Base-by-base conservation (phyloP, 2,797 vertebrate species). In the Acanthornis magna region DNA sequence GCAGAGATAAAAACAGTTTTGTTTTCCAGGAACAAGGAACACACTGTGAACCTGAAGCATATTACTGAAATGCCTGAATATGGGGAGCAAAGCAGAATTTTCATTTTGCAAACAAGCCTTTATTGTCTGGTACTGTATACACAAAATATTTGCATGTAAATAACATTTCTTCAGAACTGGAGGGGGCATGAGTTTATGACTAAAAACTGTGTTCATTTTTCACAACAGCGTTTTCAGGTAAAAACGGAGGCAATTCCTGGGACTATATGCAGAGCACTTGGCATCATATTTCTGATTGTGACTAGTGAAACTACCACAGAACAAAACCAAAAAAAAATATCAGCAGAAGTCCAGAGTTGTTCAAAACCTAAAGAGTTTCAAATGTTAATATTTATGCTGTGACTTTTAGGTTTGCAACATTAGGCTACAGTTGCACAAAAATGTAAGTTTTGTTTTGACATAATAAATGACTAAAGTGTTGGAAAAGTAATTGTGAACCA, bases 41-140 rank as follows among this genome's bases (percentile, higher is more conserved):
- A 61, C 20, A 43, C 60, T 90, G 73, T 73, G 42, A 93, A 78
- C 71, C 60, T 79, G n/a, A 25, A 84, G 25, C 8, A 6, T 73
- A 26, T 73, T 66, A 47, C 36, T 76, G 38, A 58, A 73, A 93
- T 82, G 70, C 26, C 73, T 68, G 76, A 90, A 47, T 57, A 71
- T 27, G 74, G 61, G 42, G 20, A 86, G 36, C 55, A 51, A 95
- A 51, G 65, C 76, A 91, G 60, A 86, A 89, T 53, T 81, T 60
- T 55, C 42, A 50, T 88, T 91, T 91, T 79, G 32, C 26, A 11
- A 91, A 93, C 63, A 95, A 92, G 66, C 20, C 60, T 97, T 97
- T 96, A 96, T 96, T 96, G 76, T 96, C 66, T 19, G 4, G 36
- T 76, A 73, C n/a, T 57, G 25, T 84, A 84, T 47, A 88, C 67